Evolutionary conservation across 92 coral and sea anemone genomes (phyloP), one percentile per base, ranked within the genome.

Genomic region (Scolanthus callimorphus): DNA sequence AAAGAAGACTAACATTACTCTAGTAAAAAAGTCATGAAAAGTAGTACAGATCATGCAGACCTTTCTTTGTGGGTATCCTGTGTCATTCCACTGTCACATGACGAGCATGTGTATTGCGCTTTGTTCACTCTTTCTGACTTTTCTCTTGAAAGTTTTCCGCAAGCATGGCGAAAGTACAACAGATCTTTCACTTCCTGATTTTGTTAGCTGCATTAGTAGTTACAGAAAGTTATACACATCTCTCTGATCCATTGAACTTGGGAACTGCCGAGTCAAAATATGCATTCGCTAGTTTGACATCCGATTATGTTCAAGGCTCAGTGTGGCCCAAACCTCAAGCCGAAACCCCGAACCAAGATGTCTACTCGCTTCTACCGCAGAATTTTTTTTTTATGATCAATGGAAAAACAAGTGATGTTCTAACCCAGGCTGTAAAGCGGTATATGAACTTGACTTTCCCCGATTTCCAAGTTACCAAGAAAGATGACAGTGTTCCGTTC

Each of bases 311-410:
- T 24, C 70, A 55, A 23, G 98, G 98, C 24, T 88, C 98, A 1
- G 62, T 83, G 1, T 92, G 98, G 98, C 98, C 98, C 11, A 92
- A 92, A 55, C 98, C 98, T 4, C 96, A 81, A 57, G 51, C 72
- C 0, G 71, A 76, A 59, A 84, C 56, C 54, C 76, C 71, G 25
- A 80, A 74, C 0, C 77, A 73, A 47, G 69, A 76, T 1, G 51
- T 57, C 1, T 88, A 71, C 60, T 48, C 90, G 17, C 81, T 92
- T 0, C 31, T 66, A 13, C 74, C 96, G 19, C 39, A 28, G 39
- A 31, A 63, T 0, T 92, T 92, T 41, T 27, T 67, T 25, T 88
- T 92, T 38, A 59, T 57, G 11, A 57, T 81, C 26, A 69, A 57
- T 8, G 96, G 94, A 21, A 73, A 88, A 63, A 70, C 71, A 12